Percentiles rank a stretch among this genome's conserved stretches.
These are phyloP conservation scores for Syngnathus floridae DNA, from an alignment of 2,113 vertebrate genomes.

Conservation along the genomic window DNA sequence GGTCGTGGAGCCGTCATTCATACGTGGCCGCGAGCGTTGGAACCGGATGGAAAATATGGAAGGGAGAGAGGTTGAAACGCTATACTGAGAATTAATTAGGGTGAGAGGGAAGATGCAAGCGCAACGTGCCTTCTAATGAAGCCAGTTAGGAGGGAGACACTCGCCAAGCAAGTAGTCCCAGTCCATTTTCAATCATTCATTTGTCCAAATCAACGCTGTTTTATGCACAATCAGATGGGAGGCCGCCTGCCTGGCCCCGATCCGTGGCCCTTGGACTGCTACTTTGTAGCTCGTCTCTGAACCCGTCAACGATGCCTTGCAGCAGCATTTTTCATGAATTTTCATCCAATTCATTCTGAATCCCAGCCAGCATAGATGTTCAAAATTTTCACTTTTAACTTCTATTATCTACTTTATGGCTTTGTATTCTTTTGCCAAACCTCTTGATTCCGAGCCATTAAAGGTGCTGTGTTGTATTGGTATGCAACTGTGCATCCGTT, in stretches of 20 bases:
- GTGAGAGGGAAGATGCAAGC: conserved; percentile 24
- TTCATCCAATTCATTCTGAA: not conserved
- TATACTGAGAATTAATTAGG: conserved; percentile 44
- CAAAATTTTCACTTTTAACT: not conserved
- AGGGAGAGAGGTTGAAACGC: conserved; percentile 43
- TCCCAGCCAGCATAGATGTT: not conserved
- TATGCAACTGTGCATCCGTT: no score
- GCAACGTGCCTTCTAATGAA: conserved; percentile 34
- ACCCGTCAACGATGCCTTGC: conserved; percentile 2
- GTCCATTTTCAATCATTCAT: conserved; percentile 51
- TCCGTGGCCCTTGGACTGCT: conserved; percentile 38
- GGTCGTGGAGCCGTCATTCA: conserved; percentile 39
- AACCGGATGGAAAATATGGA: conserved; percentile 47
- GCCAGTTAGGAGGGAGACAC: conserved; percentile 17
- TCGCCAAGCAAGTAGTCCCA: conserved; percentile 11
- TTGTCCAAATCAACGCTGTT: conserved; percentile 23
- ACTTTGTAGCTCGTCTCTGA: not conserved
- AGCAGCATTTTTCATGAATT: conserved; percentile 32
- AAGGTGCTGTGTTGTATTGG: no score
- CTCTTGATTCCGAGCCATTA: not conserved
- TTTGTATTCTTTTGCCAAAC: not conserved
- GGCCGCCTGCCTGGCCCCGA: conserved; percentile 23
- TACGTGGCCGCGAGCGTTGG: conserved; percentile 18
- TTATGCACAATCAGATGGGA: conserved; percentile 32
- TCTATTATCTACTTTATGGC: not conserved